Conservation (phyloP, 2,888 invertebrate species). For the Melikaiella ostensackeni region DNA sequence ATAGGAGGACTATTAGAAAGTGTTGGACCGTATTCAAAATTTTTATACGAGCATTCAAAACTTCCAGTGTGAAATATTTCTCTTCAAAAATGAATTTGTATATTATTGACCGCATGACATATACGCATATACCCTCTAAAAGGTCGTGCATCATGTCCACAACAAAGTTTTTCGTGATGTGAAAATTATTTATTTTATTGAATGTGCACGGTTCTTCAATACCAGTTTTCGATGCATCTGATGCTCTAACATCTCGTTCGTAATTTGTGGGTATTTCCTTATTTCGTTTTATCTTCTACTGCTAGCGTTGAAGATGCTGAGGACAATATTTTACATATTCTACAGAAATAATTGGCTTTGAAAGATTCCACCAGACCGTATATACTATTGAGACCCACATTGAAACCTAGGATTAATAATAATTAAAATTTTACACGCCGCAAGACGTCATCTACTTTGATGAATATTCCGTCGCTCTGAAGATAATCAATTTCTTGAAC, state of each 20-base stretch:
- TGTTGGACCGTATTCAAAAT: slow-evolving; percentile 41
- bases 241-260: slow-evolving; percentile 30
- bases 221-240: slow-evolving; percentile 17
- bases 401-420: slow-evolving; percentile 42
- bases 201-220: slow-evolving; percentile 44
- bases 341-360: slow-evolving; percentile 38
- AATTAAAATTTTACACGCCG: slow-evolving; percentile 40
- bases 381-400: slow-evolving; percentile 43
- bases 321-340: slow-evolving; percentile 38
- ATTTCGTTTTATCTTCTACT: slow-evolving; percentile 34
- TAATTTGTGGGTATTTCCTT: slow-evolving; percentile 42
- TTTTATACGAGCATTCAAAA: slow-evolving; percentile 32
- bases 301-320: slow-evolving; percentile 1
- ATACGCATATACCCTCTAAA: slow-evolving; percentile 44
- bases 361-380: slow-evolving; percentile 42
- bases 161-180: slow-evolving; percentile 43
- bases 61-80: slow-evolving; percentile 42
- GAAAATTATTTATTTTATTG: slow-evolving; percentile 39
- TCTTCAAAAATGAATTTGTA: slow-evolving; percentile 40
- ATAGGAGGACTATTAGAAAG: slow-evolving; percentile 40
- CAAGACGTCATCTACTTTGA: slow-evolving; percentile 5
- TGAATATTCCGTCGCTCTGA: slow-evolving; percentile 21
- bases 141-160: slow-evolving; percentile 48
- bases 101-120: slow-evolving; percentile 33
- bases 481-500: slow-evolving; percentile 42